Evolutionary conservation across 2,888 invertebrate genomes (phyloP).

Genomic region (Lobophora halterata): DNA sequence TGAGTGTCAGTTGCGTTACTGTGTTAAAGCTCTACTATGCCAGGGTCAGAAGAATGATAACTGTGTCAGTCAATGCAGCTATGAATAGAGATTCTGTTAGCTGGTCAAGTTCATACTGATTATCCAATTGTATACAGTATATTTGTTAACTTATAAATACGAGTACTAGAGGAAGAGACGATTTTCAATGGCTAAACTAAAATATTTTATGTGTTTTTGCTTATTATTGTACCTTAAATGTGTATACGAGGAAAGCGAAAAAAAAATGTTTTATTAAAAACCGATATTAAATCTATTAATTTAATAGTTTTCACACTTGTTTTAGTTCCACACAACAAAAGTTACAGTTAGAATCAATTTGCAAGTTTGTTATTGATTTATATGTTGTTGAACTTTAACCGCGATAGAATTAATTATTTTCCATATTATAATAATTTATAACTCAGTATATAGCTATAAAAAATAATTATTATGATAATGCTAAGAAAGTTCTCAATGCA

Average conservation of each 20-base stretch:
- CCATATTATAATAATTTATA: slow-evolving; percentile 19
- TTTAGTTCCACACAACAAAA: too few relatives aligned
- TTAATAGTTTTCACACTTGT: slow-evolving; percentile 9
- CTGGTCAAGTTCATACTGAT: slow-evolving; percentile 70
- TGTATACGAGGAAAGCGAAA: too few relatives aligned
- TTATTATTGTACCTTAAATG: too few relatives aligned
- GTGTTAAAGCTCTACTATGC: slow-evolving; percentile 5
- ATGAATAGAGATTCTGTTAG: slow-evolving; percentile 48
- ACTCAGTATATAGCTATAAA: slow-evolving; percentile 31
- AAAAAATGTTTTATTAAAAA: too few relatives aligned
- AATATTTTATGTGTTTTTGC: too few relatives aligned
- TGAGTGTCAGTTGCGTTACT: slow-evolving; percentile 14
- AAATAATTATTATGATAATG: slow-evolving; percentile 54
- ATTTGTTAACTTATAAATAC: neutral
- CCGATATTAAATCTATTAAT: neutral
- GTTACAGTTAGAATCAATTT: slow-evolving; percentile 18
- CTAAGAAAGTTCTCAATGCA: slow-evolving; percentile 30
- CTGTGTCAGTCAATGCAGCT: slow-evolving; percentile 65
- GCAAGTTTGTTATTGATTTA: slow-evolving; percentile 48
- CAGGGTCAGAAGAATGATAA: slow-evolving; percentile 59
- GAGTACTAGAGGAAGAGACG: too few relatives aligned
- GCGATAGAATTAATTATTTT: slow-evolving; percentile 11
- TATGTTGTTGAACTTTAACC: slow-evolving; percentile 36
- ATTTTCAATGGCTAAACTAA: too few relatives aligned
- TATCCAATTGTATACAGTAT: slow-evolving; percentile 21